Conservation (phyloP, 1,140 invertebrate species). For the Rhyacophila brunnea region DNA sequence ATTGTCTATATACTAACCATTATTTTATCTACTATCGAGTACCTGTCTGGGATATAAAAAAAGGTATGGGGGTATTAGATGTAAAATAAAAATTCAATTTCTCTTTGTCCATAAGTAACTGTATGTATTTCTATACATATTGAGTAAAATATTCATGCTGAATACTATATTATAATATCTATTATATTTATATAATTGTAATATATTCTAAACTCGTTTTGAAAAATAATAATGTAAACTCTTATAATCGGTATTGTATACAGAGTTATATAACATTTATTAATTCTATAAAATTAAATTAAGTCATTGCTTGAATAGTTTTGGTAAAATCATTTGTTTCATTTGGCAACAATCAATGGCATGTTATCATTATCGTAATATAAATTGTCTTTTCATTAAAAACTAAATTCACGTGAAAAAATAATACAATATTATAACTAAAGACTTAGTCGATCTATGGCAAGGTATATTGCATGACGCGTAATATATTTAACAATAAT, state of each 20-base stretch:
- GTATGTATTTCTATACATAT: conserved; percentile 32
- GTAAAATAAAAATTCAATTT: neutral
- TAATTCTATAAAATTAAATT: conserved; percentile 5
- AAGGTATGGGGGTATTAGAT: too few species aligned
- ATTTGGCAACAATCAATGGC: neutral
- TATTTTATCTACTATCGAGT: too few species aligned
- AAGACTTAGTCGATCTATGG: conserved; percentile 5
- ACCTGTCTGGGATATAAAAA: too few species aligned
- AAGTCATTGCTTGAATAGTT: too few species aligned
- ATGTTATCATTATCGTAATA: conserved; percentile 13
- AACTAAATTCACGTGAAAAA: conserved; percentile 2
- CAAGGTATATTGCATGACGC: neutral
- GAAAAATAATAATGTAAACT: conserved; percentile 35
- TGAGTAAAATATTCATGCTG: conserved; percentile 36
- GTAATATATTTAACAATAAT: too few species aligned
- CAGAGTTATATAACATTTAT: conserved; percentile 27
- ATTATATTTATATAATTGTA: conserved; percentile 29
- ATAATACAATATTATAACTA: conserved; percentile 8
- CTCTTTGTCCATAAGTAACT: conserved; percentile 13
- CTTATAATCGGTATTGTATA: conserved; percentile 31
- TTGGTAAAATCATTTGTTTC: too few species aligned
- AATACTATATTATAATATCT: conserved; percentile 35
- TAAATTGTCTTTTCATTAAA: conserved; percentile 11
- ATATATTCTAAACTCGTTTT: conserved; percentile 33
- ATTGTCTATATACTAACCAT: too few species aligned